These are phyloP conservation scores for Cantharis flavilabris DNA, from an alignment of 2,888 invertebrate genomes.

Conservation along the genomic window DNA sequence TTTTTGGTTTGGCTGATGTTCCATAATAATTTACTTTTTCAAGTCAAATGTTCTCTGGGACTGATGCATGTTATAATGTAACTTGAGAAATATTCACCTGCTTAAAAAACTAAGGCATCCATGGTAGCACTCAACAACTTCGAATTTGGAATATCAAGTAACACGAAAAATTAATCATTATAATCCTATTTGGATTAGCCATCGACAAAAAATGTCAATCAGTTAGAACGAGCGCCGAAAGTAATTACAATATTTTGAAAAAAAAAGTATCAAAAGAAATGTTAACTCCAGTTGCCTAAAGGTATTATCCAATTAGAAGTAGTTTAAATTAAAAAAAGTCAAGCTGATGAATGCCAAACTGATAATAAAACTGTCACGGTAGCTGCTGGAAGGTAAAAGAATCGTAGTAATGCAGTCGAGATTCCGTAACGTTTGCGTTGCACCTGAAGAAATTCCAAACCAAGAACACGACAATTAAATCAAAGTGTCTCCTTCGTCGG, in stretches of 20 bases:
- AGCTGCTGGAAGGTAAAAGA: slow-evolving; percentile 35
- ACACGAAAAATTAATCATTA: not conserved
- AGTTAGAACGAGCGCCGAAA: not conserved
- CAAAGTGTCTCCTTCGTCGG: slow-evolving; percentile 50
- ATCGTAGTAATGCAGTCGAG: slow-evolving; percentile 34
- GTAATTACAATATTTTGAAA: not conserved
- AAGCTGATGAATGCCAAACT: slow-evolving; percentile 30
- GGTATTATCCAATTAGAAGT: slow-evolving; percentile 29
- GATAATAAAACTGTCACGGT: slow-evolving; percentile 44
- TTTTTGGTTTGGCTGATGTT: too few species aligned
- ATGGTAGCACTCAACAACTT: not conserved
- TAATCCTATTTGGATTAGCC: not conserved
- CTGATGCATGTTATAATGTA: not conserved
- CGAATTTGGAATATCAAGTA: not conserved
- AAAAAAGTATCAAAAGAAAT: not conserved
- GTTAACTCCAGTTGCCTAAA: not conserved
- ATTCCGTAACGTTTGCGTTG: slow-evolving; percentile 40
- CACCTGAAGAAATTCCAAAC: slow-evolving; percentile 49
- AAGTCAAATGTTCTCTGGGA: too few species aligned
- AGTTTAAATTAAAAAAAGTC: slow-evolving; percentile 31
- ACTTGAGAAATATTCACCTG: not conserved
- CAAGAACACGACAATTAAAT: slow-evolving; percentile 51
- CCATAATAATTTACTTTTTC: too few species aligned
- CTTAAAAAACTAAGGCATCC: not conserved
- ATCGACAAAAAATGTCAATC: not conserved